Percentiles rank a stretch among this genome's conserved stretches.
Conservation (phyloP, 2,113 vertebrate species). For the Rhombomys opimus region DNA sequence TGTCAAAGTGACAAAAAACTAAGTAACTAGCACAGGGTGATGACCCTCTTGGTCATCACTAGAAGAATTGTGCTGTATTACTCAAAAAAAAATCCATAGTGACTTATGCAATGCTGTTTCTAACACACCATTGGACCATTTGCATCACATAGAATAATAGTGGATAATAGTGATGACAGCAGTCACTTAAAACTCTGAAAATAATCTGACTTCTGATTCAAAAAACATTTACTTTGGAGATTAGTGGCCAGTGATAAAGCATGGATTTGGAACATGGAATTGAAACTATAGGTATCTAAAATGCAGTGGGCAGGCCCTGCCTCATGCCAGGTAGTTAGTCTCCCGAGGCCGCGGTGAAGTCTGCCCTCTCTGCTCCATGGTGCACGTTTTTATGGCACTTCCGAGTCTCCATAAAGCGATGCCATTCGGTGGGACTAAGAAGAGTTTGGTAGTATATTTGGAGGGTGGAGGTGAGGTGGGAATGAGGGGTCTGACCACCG, state of each 20-base stretch:
- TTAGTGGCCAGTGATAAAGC: neutral
- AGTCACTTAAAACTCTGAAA: constrained; percentile 51
- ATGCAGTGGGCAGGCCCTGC: neutral
- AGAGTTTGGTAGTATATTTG: neutral
- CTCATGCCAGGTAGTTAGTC: neutral
- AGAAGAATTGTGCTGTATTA: too few species aligned
- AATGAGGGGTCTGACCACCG: too few species aligned
- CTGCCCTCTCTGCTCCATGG: neutral
- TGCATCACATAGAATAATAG: neutral
- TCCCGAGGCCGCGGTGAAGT: constrained; percentile 10
- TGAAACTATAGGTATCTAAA: constrained; percentile 5
- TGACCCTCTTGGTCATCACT: neutral
- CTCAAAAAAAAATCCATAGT: neutral
- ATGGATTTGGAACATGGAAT: neutral
- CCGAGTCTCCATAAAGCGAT: neutral
- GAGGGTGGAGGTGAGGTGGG: neutral
- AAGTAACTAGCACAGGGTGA: neutral
- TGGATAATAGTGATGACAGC: neutral
- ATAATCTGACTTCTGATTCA: neutral
- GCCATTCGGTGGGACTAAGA: neutral
- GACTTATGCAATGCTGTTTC: neutral
- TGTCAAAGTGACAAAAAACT: neutral
- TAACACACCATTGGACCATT: neutral
- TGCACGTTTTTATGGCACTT: neutral
- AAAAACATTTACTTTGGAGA: neutral